Evolutionary conservation across 2,888 invertebrate genomes (phyloP).

Genomic region (Dysmachus trigonus): DNA sequence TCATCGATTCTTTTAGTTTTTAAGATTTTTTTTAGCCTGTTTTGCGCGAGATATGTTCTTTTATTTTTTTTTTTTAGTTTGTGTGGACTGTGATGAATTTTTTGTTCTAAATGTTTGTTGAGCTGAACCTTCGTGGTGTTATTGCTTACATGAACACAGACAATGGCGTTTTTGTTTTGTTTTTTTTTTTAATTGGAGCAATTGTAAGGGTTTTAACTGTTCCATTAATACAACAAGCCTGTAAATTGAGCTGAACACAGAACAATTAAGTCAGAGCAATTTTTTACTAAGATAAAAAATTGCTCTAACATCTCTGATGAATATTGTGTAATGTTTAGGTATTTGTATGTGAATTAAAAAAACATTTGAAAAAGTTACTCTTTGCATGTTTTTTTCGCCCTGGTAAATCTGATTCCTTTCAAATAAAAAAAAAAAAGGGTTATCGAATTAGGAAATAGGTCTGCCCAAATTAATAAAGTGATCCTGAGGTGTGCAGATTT

Average conservation of each 20-base stretch:
- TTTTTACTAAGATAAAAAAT: background rate
- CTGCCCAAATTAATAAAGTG: too few relatives aligned
- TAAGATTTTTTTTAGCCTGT: background rate
- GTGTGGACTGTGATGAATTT: constrained; percentile 49
- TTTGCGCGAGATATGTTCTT: background rate
- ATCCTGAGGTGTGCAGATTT: too few relatives aligned
- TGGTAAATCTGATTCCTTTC: too few relatives aligned
- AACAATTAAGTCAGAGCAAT: constrained; percentile 1
- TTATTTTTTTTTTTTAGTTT: background rate
- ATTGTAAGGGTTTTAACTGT: background rate
- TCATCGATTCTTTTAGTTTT: constrained; percentile 20
- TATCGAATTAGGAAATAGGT: too few relatives aligned
- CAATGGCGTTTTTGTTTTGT: background rate
- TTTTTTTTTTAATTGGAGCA: background rate
- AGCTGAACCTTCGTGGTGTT: background rate
- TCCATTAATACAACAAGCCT: background rate
- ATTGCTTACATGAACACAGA: background rate
- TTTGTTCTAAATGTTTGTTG: constrained; percentile 16
- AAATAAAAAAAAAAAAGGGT: too few relatives aligned
- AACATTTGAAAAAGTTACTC: background rate
- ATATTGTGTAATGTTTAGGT: constrained; percentile 27
- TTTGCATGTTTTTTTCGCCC: background rate
- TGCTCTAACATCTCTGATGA: background rate
- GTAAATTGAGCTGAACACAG: background rate
- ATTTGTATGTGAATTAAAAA: constrained; percentile 28